phyloP scores from a whole-genome alignment of 1,140 invertebrate species.

The Aphidius gifuensis region DNA sequence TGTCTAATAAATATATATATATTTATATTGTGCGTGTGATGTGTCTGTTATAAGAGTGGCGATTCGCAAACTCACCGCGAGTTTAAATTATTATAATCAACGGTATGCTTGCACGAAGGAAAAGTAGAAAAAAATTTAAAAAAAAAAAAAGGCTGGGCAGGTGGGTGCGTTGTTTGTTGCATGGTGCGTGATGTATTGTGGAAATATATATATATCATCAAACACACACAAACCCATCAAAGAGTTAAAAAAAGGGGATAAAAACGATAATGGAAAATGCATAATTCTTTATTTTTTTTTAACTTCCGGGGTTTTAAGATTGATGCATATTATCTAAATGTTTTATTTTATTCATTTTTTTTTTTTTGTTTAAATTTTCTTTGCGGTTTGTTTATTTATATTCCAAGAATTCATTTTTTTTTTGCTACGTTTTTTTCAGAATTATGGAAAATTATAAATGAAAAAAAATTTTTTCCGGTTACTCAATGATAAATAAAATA shows the following conservation, averaged over 20 bases:
- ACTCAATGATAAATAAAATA: background rate
- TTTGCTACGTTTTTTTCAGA: too few relatives aligned
- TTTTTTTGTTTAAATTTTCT: conserved; percentile 12
- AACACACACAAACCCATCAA: conserved; percentile 10
- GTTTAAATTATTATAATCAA: conserved; percentile 46
- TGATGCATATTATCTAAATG: conserved; percentile 16
- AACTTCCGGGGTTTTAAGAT: conserved; percentile 1
- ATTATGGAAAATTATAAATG: conserved; percentile 13
- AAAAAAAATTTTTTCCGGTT: background rate
- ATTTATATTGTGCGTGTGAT: conserved; percentile 8
- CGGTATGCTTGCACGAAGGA: conserved; percentile 29
- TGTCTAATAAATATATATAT: conserved; percentile 13
- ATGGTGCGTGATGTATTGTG: conserved; percentile 51
- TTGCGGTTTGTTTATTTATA: too few relatives aligned
- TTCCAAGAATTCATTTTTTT: too few relatives aligned
- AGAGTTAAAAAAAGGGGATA: conserved; percentile 7
- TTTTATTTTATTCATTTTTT: conserved; percentile 11
- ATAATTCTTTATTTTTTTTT: background rate
- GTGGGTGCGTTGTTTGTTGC: conserved; percentile 40
- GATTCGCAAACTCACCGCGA: conserved; percentile 27
- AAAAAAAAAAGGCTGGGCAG: conserved; percentile 13
- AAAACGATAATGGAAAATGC: conserved; percentile 6
- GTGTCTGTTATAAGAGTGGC: conserved; percentile 28
- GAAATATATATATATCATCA: too few relatives aligned
- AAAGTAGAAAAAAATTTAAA: background rate